Conservation (phyloP, 2,113 vertebrate species). For the Mormyrus lacerda region DNA sequence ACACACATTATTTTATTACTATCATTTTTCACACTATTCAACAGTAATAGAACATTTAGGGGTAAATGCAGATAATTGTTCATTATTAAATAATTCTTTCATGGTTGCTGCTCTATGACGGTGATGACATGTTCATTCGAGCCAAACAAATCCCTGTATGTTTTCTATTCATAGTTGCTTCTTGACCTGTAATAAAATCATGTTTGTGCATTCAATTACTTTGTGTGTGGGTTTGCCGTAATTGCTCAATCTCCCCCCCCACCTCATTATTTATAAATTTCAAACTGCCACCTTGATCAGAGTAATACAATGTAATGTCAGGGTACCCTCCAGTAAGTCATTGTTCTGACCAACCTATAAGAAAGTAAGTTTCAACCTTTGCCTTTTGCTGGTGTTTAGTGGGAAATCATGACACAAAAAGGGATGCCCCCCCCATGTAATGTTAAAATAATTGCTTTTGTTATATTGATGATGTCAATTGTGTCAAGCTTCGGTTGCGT, state of each 20-base stretch:
- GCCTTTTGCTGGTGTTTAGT: background rate
- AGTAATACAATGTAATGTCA: background rate
- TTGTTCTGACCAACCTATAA: background rate
- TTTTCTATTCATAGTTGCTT: conserved; percentile 13
- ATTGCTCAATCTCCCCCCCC: background rate
- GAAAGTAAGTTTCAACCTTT: background rate
- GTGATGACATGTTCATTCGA: background rate
- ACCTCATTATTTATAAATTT: background rate
- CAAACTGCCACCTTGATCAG: background rate
- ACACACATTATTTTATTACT: background rate
- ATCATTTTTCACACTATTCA: background rate
- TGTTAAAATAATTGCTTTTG: background rate
- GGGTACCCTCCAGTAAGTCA: background rate
- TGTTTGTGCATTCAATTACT: conserved; percentile 21
- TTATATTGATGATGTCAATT: background rate
- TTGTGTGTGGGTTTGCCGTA: conserved; percentile 9
- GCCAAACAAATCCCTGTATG: background rate
- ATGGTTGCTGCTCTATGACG: background rate
- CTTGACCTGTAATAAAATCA: conserved; percentile 18
- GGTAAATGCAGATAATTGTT: background rate
- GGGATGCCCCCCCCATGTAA: background rate
- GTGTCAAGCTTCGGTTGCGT: background rate
- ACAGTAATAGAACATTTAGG: background rate
- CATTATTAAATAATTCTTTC: background rate
- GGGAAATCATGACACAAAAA: background rate